Base-by-base conservation (phyloP, 2,888 invertebrate genomes). In the Hirtodrosophila histrioides region DNA sequence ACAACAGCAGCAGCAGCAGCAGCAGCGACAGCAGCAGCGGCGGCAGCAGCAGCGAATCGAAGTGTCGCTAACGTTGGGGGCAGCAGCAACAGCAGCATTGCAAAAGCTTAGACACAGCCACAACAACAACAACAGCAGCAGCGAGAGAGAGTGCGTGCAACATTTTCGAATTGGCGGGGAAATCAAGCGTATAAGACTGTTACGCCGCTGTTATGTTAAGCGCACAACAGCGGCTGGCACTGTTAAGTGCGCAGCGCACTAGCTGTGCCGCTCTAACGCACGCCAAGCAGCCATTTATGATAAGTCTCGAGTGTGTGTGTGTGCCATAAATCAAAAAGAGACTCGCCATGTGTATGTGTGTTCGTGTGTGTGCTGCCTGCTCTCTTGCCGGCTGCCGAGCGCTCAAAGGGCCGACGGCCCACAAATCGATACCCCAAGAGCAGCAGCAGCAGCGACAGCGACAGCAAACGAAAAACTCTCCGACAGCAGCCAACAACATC, bases 141-240 rank as follows among this genome's bases (percentile, higher is more conserved):
- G 63, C 27, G 29, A 39, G 57, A 45, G 69, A 23, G 54, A 54
- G 71, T 62, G 69, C 61, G 57, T 75, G 71, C 67, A 75, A 75
- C 69, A 75, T 74, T 78, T 76, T 76, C 78, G 76, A 74, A 75
- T 71, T 69, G 45, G 78, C 37, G 54, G 81, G 86, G 83, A 71
- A 69, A 83, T 4, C 7, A 9, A 0, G 3, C 37, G 85, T 87
- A 86, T 83, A 83, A 83, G 87, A 83, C 80, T 78, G 67, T 66
- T 67, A 65, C 3, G 23, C 1, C 12, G 8, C 73, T 73, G 74
- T 65, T 75, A 70, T 3, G 23, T 33, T 36, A 50, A 36, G 49
- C 27, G 10, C 39, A 36, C 62, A 63, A 75, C 71, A 65, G 39
- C n/a, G 8, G n/a, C 8, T 39, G 31, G 0, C 49, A 12, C 69